These are phyloP conservation scores for Botia almorhae DNA, from an alignment of 2,797 vertebrate genomes.

Conservation along the genomic window DNA sequence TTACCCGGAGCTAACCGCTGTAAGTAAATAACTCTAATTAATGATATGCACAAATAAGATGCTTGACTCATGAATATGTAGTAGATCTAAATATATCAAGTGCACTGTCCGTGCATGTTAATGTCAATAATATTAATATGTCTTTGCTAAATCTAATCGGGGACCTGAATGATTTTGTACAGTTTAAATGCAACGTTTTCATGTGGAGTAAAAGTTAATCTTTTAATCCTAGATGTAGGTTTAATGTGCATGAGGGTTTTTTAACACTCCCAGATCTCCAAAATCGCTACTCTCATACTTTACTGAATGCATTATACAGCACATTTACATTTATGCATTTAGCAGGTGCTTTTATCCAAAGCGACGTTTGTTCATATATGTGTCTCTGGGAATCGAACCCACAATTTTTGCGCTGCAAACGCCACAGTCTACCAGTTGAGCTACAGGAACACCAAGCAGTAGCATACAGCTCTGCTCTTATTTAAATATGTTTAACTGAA, in stretches of 20 bases:
- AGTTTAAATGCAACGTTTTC: not conserved
- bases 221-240: not conserved
- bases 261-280: not conserved
- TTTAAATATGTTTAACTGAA: slow-evolving; percentile 11
- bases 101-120: slow-evolving; percentile 28
- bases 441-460: no score
- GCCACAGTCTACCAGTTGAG: no score
- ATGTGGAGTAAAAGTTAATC: not conserved
- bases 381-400: no score
- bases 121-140: slow-evolving; percentile 28
- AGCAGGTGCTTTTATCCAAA: no score
- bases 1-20: slow-evolving; percentile 43
- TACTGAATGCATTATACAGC: not conserved
- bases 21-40: slow-evolving; percentile 46
- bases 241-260: not conserved
- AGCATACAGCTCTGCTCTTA: not conserved
- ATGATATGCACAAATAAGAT: slow-evolving; percentile 44
- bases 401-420: no score
- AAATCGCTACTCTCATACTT: not conserved
- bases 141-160: slow-evolving; percentile 17
- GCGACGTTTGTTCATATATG: no score
- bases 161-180: not conserved
- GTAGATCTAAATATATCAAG: slow-evolving; percentile 42
- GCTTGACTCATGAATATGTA: slow-evolving; percentile 44
- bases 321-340: not conserved